Conservation (phyloP, 2,797 vertebrate species). For the Micrastur ruficollis region DNA sequence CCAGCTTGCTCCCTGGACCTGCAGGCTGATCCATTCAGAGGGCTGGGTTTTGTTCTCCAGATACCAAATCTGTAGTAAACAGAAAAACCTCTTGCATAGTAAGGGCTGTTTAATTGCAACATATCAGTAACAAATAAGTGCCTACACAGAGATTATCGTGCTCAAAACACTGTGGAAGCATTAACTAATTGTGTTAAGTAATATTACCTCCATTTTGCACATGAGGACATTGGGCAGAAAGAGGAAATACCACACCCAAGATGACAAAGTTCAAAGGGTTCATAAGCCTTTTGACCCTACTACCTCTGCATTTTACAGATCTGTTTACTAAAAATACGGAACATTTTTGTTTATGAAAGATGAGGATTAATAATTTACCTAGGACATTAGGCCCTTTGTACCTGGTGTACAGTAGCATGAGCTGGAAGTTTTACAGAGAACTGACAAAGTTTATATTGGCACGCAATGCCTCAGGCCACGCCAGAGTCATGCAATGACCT, state of each 20-base stretch:
- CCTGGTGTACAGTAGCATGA: constrained; percentile 24
- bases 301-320: not conserved
- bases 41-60: not conserved
- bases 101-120: not conserved
- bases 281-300: not conserved
- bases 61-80: not conserved
- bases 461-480: accelerated
- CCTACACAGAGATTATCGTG: not conserved
- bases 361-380: constrained; percentile 73
- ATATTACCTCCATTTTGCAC: not conserved
- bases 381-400: constrained; percentile 67
- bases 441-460: not conserved
- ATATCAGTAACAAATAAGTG: not conserved
- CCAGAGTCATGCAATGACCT: not conserved
- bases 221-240: not conserved
- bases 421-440: constrained; percentile 35
- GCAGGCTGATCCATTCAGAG: not conserved
- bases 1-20: not conserved
- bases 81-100: not conserved
- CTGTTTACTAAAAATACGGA: constrained; percentile 60
- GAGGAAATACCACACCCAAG: constrained; percentile 43
- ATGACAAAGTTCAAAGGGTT: not conserved
- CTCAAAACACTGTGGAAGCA: not conserved
- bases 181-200: not conserved
- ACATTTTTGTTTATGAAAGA: constrained; percentile 63